A percentile compares a stretch with the other conserved stretches of the same genome.
Evolutionary conservation across 64 coral and sea anemone species (phyloP).

Genomic region (Anthopleura sola): DNA sequence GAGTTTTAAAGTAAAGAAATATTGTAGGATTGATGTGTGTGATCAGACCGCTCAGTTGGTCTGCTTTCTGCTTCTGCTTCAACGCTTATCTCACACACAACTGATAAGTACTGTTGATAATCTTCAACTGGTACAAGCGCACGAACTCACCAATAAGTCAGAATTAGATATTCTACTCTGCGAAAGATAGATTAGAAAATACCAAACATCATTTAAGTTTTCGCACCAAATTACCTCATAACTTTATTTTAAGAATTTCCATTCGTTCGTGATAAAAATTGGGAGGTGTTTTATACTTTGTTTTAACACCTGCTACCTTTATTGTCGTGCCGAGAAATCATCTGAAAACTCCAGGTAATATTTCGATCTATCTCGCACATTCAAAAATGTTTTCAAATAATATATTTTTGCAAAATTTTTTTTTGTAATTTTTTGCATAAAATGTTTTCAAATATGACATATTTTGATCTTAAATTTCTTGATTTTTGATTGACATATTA

Average conservation of each 20-base stretch:
- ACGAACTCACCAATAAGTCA: neutral
- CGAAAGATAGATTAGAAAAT: neutral
- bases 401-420: neutral
- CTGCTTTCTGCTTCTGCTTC: no score
- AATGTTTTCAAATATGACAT: neutral
- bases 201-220: neutral
- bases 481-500: neutral
- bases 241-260: neutral
- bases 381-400: neutral
- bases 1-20: no score
- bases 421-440: neutral
- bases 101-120: no score
- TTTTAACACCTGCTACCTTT: neutral
- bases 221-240: neutral
- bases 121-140: neutral
- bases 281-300: neutral
- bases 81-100: no score
- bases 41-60: no score
- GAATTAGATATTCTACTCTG: neutral
- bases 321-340: neutral
- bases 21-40: no score
- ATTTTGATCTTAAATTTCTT: no score
- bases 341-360: neutral
- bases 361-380: neutral
- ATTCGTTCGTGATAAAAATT: neutral